phyloP scores from a whole-genome alignment of 2,888 invertebrate species.

The Lottia gigantea region DNA sequence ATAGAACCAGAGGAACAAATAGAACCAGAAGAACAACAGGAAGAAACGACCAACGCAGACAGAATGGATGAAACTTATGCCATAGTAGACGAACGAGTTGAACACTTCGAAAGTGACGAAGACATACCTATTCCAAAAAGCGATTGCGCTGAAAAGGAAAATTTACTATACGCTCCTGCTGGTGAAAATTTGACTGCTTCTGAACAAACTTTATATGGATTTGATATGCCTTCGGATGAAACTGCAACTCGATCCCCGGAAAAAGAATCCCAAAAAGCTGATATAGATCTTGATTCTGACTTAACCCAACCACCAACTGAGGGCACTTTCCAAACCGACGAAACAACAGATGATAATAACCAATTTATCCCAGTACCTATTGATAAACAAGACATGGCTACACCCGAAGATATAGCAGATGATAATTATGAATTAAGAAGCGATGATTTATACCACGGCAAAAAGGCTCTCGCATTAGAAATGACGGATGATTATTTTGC shows the following conservation, averaged over 20 bases:
- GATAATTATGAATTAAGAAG: conserved; percentile 32
- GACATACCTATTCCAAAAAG: conserved; percentile 18
- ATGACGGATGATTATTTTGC: conserved; percentile 29
- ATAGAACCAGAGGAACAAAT: background rate
- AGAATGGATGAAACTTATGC: conserved; percentile 21
- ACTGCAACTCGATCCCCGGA: conserved; percentile 41
- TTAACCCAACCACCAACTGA: conserved; percentile 29
- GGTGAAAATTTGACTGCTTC: conserved; percentile 52
- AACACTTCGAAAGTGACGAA: conserved; percentile 18
- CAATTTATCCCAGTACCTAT: background rate
- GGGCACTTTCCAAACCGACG: conserved; percentile 31
- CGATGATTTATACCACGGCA: conserved; percentile 48
- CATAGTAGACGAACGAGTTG: background rate
- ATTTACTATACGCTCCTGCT: conserved; percentile 26
- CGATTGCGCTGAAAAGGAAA: conserved; percentile 23
- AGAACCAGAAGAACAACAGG: conserved; percentile 19
- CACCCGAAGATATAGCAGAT: conserved; percentile 18
- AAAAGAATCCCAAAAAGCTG: conserved; percentile 30
- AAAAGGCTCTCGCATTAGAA: conserved; percentile 46
- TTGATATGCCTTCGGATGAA: conserved; percentile 68
- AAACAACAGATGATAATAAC: conserved; percentile 15
- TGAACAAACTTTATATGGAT: conserved; percentile 67
- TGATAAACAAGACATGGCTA: conserved; percentile 15
- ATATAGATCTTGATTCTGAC: conserved; percentile 38
- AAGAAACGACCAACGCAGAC: conserved; percentile 20